A percentile compares a stretch with the other conserved stretches of the same genome.
These are phyloP conservation scores for Rhinoraja longicauda DNA, from an alignment of 2,797 vertebrate genomes.

Conservation along the genomic window DNA sequence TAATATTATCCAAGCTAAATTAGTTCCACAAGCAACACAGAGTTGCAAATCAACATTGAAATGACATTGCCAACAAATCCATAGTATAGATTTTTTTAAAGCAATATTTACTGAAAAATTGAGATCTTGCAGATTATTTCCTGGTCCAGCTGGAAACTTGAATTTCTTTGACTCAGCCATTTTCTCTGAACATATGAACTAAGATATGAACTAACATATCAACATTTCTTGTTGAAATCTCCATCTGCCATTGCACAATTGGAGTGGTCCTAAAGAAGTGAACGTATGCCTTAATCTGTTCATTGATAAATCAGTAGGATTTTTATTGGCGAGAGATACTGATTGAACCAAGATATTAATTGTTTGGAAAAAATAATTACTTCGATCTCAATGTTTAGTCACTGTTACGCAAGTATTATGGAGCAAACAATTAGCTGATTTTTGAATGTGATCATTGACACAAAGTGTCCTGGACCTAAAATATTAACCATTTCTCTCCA, in stretches of 20 bases:
- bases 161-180: background rate
- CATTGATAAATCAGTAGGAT: background rate
- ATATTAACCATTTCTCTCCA: background rate
- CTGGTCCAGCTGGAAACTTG: background rate
- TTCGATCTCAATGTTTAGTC: background rate
- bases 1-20: too few relatives aligned
- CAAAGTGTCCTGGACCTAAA: background rate
- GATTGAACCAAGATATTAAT: background rate
- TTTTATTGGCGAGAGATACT: background rate
- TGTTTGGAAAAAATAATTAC: background rate
- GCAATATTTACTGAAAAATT: background rate
- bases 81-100: background rate
- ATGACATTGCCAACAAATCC: too few relatives aligned
- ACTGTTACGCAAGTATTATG: background rate
- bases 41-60: background rate
- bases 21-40: too few relatives aligned
- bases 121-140: background rate
- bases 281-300: background rate
- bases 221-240: background rate
- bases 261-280: background rate
- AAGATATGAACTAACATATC: too few relatives aligned
- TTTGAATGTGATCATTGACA: background rate
- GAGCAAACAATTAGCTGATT: background rate
- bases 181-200: background rate
- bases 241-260: background rate